phyloP scores from a whole-genome alignment of 2,113 vertebrate species.

The Uria lomvia region DNA sequence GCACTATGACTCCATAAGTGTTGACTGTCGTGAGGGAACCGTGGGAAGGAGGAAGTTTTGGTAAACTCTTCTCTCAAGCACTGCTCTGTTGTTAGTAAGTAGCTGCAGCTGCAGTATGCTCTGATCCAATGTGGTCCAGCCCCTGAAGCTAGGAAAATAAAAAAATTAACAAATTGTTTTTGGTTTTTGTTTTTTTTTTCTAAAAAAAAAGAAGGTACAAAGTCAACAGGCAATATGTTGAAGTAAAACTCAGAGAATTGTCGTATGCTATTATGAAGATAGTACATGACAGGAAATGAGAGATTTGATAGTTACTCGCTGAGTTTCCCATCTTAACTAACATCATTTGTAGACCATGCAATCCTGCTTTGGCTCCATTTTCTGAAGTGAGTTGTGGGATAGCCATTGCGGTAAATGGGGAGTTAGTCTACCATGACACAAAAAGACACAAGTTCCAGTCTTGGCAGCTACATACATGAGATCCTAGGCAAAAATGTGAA shows the following conservation, averaged over 20 bases:
- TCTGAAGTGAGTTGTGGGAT: neutral
- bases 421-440: neutral
- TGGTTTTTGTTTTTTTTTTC: neutral
- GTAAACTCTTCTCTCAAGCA: neutral
- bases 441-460: neutral
- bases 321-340: neutral
- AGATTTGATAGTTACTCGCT: neutral
- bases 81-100: neutral
- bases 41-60: neutral
- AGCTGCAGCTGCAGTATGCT: neutral
- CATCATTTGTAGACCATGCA: neutral
- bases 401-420: neutral
- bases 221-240: neutral
- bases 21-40: neutral
- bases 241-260: neutral
- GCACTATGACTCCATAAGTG: neutral
- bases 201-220: neutral
- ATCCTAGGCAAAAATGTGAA: constrained; percentile 4
- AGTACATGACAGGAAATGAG: accelerated
- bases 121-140: neutral
- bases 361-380: neutral
- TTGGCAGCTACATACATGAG: neutral
- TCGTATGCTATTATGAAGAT: neutral
- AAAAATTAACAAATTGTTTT: neutral
- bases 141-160: neutral